Percentiles rank a stretch among this genome's conserved stretches.
These are phyloP conservation scores for Eulemur coronatus DNA, from an alignment of 2,797 vertebrate species.

Conservation along the genomic window DNA sequence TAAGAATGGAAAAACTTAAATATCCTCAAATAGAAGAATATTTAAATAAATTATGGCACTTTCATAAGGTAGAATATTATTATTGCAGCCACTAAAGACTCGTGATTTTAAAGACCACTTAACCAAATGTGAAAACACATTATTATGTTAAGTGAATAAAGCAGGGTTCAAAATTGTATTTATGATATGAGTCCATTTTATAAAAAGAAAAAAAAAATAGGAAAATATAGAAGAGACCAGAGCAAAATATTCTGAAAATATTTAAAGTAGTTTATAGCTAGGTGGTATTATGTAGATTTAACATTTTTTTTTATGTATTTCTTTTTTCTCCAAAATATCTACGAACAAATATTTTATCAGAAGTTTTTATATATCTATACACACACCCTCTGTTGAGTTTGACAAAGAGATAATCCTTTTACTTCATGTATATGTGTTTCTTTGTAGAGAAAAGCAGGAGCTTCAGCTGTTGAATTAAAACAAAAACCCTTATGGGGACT, in stretches of 20 bases:
- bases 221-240: neutral
- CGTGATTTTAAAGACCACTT: constrained; percentile 40
- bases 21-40: constrained; percentile 17
- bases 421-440: neutral
- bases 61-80: constrained; percentile 37
- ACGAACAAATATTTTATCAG: neutral
- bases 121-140: constrained; percentile 42
- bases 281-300: neutral
- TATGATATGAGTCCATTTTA: neutral
- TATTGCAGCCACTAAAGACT: constrained; percentile 10
- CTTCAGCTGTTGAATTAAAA: neutral
- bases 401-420: neutral
- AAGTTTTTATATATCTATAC: neutral
- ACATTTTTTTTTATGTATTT: neutral
- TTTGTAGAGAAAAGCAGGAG: neutral
- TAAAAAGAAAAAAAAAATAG: neutral
- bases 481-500: neutral
- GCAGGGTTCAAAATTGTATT: constrained; percentile 16
- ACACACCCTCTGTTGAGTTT: neutral
- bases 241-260: neutral
- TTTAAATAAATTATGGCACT: constrained; percentile 41
- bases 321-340: neutral
- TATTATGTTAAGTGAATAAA: constrained; percentile 38
- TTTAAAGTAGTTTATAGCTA: neutral
- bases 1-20: neutral